Conservation (phyloP, 2,888 invertebrate species). For the Euclidia mi region DNA sequence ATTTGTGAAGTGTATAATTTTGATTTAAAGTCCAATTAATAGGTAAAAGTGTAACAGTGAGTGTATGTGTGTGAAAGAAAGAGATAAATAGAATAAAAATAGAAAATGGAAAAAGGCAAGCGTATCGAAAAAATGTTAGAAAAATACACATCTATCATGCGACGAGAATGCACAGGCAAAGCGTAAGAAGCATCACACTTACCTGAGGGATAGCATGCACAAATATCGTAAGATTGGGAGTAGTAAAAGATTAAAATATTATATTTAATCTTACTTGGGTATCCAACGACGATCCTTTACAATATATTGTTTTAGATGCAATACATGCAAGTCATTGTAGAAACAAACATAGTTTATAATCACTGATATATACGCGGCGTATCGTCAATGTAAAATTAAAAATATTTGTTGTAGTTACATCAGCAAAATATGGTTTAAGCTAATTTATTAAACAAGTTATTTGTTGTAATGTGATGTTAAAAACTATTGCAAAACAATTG, state of each 20-base stretch:
- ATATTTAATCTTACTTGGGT: conserved; percentile 86
- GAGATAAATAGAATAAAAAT: conserved; percentile 81
- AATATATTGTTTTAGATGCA: conserved; percentile 68
- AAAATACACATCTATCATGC: conserved; percentile 73
- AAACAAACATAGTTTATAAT: conserved; percentile 70
- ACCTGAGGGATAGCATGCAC: conserved; percentile 77
- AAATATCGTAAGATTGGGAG: conserved; percentile 68
- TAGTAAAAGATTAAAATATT: conserved; percentile 71
- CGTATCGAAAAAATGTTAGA: conserved; percentile 68
- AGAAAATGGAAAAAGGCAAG: conserved; percentile 76
- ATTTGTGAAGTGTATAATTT: conserved; percentile 86
- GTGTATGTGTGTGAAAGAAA: conserved; percentile 74
- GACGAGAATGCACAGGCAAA: conserved; percentile 81
- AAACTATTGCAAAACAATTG: conserved; percentile 88
- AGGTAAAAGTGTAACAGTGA: conserved; percentile 72
- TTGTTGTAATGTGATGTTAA: conserved; percentile 79
- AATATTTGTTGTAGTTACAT: conserved; percentile 73
- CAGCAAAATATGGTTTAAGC: conserved; percentile 85
- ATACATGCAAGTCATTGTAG: conserved; percentile 78
- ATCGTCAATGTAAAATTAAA: conserved; percentile 74
- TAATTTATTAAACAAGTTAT: conserved; percentile 78
- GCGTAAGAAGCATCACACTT: conserved; percentile 75
- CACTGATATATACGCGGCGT: conserved; percentile 56
- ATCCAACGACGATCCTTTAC: conserved; percentile 89
- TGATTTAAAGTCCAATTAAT: conserved; percentile 80